A percentile compares a stretch with the other conserved stretches of the same genome.
These are phyloP conservation scores for Drosophila melanocephala DNA, from an alignment of 2,888 invertebrate genomes.

Conservation along the genomic window DNA sequence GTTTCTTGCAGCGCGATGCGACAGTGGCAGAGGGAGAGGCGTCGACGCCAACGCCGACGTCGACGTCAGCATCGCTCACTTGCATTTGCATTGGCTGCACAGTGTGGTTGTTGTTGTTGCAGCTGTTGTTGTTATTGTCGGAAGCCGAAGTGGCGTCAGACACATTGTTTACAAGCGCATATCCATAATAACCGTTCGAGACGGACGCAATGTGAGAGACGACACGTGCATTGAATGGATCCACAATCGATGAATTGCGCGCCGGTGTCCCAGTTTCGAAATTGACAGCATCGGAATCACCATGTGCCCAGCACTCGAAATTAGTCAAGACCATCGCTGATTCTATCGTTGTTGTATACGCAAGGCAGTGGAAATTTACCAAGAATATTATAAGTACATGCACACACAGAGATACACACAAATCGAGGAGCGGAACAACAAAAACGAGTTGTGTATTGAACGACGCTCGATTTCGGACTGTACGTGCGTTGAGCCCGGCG, in stretches of 20 bases:
- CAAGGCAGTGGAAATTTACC: constrained; percentile 75
- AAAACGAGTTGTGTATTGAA: constrained; percentile 50
- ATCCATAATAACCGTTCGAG: constrained; percentile 83
- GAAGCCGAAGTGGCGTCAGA: constrained; percentile 15
- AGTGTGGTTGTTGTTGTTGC: constrained; percentile 53
- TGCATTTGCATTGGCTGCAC: constrained; percentile 50
- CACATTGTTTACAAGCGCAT: constrained; percentile 75
- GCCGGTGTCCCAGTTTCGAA: constrained; percentile 58
- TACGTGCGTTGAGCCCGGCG: constrained; percentile 57
- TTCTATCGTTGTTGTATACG: constrained; percentile 28
- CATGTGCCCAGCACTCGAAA: constrained; percentile 84
- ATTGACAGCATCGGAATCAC: constrained; percentile 60
- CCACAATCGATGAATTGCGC: constrained; percentile 59
- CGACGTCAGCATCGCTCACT: constrained; percentile 25
- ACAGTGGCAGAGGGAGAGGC: constrained; percentile 13
- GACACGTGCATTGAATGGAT: constrained; percentile 81
- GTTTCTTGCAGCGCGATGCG: constrained; percentile 79
- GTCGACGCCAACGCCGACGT: constrained; percentile 10
- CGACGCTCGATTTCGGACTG: constrained; percentile 55
- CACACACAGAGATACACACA: constrained; percentile 11
- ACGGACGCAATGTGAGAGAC: constrained; percentile 81
- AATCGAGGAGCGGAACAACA: constrained; percentile 27
- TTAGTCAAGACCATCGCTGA: constrained; percentile 82
- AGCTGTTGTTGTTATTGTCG: constrained; percentile 64
- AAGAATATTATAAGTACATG: constrained; percentile 44